Conservation (phyloP, 2,797 vertebrate genomes). For the Trichosurus vulpecula region DNA sequence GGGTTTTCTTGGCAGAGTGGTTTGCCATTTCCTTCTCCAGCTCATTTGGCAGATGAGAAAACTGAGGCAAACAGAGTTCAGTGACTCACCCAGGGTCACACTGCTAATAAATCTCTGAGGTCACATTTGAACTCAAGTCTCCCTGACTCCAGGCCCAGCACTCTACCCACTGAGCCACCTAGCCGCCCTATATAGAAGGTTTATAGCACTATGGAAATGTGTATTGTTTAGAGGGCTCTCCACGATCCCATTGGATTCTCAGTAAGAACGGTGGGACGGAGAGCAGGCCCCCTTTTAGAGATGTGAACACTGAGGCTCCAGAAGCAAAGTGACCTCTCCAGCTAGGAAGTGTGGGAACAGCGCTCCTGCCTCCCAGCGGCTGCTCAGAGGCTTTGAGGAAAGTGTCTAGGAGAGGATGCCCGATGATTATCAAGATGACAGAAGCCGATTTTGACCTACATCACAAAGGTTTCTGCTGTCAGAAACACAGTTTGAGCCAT, state of each 20-base stretch:
- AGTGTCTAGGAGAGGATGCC: background rate
- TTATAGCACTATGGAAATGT: background rate
- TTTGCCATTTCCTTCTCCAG: background rate
- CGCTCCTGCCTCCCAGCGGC: background rate
- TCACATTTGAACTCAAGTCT: background rate
- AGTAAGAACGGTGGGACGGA: background rate
- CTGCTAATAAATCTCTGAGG: background rate
- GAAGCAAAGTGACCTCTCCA: background rate
- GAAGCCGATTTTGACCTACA: background rate
- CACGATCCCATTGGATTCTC: background rate
- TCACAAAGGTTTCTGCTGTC: background rate
- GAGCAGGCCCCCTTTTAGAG: background rate
- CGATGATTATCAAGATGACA: background rate
- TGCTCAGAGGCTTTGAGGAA: background rate
- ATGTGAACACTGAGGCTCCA: background rate
- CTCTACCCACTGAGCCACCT: background rate
- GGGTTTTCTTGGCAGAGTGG: background rate
- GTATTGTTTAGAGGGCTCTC: background rate
- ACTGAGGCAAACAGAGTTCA: background rate
- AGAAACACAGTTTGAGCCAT: background rate
- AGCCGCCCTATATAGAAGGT: background rate
- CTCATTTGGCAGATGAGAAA: background rate
- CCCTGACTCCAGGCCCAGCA: background rate
- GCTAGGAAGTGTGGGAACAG: background rate
- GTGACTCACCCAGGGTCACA: background rate